These are phyloP conservation scores for Tapera naevia DNA, from an alignment of 2,797 vertebrate species.

Conservation along the genomic window DNA sequence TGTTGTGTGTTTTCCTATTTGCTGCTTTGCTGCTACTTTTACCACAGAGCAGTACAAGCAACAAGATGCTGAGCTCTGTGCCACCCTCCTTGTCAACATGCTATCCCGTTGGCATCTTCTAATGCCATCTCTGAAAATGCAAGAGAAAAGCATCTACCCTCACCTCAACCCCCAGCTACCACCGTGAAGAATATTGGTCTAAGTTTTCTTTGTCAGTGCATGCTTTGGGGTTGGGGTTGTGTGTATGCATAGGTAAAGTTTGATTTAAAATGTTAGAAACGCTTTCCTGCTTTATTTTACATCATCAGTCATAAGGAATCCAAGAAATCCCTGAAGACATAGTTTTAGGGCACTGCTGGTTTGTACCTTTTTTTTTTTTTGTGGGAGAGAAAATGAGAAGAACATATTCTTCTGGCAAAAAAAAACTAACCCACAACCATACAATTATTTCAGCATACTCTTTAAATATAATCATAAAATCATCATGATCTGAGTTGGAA, in stretches of 20 bases:
- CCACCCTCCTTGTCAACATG: fast-evolving
- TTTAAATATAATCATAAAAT: neutral
- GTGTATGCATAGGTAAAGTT: neutral
- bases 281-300: neutral
- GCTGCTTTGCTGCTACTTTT: neutral
- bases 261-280: neutral
- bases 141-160: neutral
- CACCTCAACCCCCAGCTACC: neutral
- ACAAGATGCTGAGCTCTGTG: neutral
- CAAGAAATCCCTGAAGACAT: neutral
- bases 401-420: neutral
- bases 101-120: neutral
- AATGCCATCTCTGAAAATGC: neutral
- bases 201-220: fast-evolving
- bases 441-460: neutral
- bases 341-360: neutral
- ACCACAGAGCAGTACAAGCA: neutral
- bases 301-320: neutral
- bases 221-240: neutral
- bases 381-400: neutral
- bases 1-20: neutral
- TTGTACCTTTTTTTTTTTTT: neutral
- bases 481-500: no score
- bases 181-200: neutral
- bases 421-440: neutral